phyloP scores from a whole-genome alignment of 2,888 invertebrate species.

The Aphrophora alni region DNA sequence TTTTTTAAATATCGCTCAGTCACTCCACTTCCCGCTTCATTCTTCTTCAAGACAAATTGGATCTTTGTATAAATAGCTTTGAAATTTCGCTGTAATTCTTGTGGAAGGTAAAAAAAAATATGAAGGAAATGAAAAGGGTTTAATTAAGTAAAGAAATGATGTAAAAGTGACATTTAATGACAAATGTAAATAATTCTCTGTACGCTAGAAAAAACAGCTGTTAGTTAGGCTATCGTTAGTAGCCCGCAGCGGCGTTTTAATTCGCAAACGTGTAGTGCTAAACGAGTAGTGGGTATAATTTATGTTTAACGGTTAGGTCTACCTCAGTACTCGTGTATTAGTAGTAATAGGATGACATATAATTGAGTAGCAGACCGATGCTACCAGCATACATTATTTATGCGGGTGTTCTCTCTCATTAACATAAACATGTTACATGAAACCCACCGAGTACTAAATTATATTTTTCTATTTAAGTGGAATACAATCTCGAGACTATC shows the following conservation, averaged over 20 bases:
- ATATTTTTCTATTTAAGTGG: neutral
- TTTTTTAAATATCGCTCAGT: too few species aligned
- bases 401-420: neutral
- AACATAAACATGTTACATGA: neutral
- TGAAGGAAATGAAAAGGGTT: too few species aligned
- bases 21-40: too few species aligned
- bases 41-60: too few species aligned
- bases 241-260: neutral
- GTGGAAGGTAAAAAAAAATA: too few species aligned
- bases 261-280: neutral
- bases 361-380: neutral
- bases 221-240: neutral
- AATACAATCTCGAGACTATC: neutral
- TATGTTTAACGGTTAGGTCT: too few species aligned
- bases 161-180: too few species aligned
- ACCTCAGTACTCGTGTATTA: neutral
- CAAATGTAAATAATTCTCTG: too few species aligned
- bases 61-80: too few species aligned
- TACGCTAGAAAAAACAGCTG: neutral
- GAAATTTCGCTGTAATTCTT: too few species aligned
- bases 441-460: neutral
- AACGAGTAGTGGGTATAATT: too few species aligned
- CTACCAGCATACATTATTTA: constrained; percentile 2
- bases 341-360: neutral
- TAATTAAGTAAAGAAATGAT: too few species aligned